Base-by-base conservation (phyloP, 2,888 invertebrate genomes). In the Mongoloraphidia duomilia region DNA sequence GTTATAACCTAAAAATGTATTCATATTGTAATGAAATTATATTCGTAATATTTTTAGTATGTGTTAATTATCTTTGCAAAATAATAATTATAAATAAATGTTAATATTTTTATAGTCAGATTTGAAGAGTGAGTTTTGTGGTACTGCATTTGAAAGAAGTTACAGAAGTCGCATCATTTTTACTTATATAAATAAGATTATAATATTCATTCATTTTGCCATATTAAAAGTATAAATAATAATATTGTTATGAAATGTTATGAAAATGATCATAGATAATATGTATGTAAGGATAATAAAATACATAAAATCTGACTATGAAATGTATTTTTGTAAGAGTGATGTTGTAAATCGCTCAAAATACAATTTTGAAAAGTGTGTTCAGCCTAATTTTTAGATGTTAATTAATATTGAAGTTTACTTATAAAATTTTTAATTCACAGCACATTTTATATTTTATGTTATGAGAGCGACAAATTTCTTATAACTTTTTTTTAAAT, bases 91-190 rank as follows among this genome's bases (percentile, higher is more conserved):
- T 41, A 41, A 14, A 41, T 41, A 41, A 57, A 51, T 52, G 57
- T 56, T 58, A 60, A 58, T 58, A 59, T 60, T 59, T 54, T 62
- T 63, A 63, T 61, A 65, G 60, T 65, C 66, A 61, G 62, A 63
- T 63, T 64, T 66, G 65, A 65, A 65, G 65, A 66, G 65, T 61
- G 62, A 66, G 61, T 66, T 66, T 65, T 65, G 66, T 65, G 65
- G 66, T 65, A 60, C 64, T 63, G 64, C 62, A 61, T 56, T 60
- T 53, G 51, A 54, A 49, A 52, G 38, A 44, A 49, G 49, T 12
- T 42, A 52, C 43, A 40, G 39, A 17, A 46, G 47, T 34, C 33
- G 33, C 41, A 50, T 39, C 46, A 37, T 34, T 34, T 51, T 34
- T 46, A 44, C 46, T 48, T 53, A 49, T 48, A 41, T 12, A 17